Base-by-base conservation (phyloP, 2,888 invertebrate species). In the Exocentrus adspersus region DNA sequence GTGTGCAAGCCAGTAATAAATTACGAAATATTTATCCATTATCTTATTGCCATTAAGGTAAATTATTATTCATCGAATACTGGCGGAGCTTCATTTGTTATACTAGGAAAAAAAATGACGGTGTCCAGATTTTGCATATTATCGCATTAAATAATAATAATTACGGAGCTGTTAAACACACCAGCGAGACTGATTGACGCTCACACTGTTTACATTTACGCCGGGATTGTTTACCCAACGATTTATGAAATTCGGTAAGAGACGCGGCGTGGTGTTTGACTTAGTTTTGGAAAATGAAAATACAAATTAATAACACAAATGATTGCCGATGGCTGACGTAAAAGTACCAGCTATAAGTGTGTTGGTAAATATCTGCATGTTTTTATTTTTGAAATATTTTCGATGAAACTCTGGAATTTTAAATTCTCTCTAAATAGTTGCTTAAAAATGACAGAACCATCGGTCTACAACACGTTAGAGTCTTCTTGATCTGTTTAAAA, bases 1-100 rank as follows among this genome's bases (percentile, higher is more conserved):
- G 68, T 68, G 68, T 68, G 65, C 66, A 57, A 51, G 51, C 41
- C 43, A 50, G 50, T 37, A 60, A 64, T 64, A 64, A 67, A 59
- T 51, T 67, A 63, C 54, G n/a, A n/a, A n/a, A n/a, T 54, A 57
- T 62, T 56, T 60, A 61, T 63, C 60, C 52, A 61, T 59, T 60
- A 57, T 58, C 52, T 48, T 50, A 50, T 56, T 54, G 60, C 62
- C 56, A 64, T 32, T 57, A 57, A 62, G 64, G 51, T 67, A 37
- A 64, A 67, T 64, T 64, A 41, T 57, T 62, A 42, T 52, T 45
- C 51, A 62, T 50, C 30, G 43, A n/a, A n/a, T 51, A 52, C n/a
- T 12, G 32, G 24, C 43, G 24, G 5, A 16, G 2, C 16, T 43
- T 43, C 43, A 24, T 54, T 42, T 16, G 45, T 14, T 16, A 20